Evolutionary conservation across 2,888 invertebrate genomes (phyloP), one percentile per base, ranked within the genome.

Genomic region (Amphipyra berbera): DNA sequence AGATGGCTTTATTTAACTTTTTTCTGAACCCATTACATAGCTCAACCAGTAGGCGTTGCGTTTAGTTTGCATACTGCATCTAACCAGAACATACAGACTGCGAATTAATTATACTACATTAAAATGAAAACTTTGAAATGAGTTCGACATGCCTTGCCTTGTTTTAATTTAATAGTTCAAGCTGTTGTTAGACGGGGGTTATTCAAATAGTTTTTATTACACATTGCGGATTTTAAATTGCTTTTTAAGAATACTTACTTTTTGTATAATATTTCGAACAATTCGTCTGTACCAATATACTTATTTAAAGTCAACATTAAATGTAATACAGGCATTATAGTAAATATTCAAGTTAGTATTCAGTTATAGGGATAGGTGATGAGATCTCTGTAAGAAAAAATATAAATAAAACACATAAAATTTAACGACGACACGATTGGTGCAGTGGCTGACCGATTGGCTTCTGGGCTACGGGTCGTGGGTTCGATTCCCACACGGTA

Each of bases 71-170:
- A 65, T 58, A 68, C 55, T 69, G 59, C 73, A 61, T 62, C 56
- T 69, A 76, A 68, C 71, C 79, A 78, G 70, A 81, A 83, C 82
- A 81, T 76, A 79, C 72, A 66, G 74, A 78, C 76, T 73, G 62
- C 47, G 84, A 85, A 87, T 87, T 86, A 80, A 89, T 88, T 88
- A 83, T 78, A 85, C 84, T 84, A 85, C 65, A 82, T 82, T 82
- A 80, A 76, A 75, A 78, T 67, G 73, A 82, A 79, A 85, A 83
- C 81, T 83, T 81, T 63, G 64, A 75, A 79, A 82, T 76, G 68
- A 82, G 79, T 80, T 79, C 71, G 76, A 76, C 80, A 76, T 73
- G 78, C 61, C 68, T 65, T 69, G 76, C 68, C 56, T 74, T 58
- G 63, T 72, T 74, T 72, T 63, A 61, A 79, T 73, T 67, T 66